Evolutionary conservation across 2,113 vertebrate genomes (phyloP), one percentile per base, ranked within the genome.

Genomic region (Heterocephalus glaber): DNA sequence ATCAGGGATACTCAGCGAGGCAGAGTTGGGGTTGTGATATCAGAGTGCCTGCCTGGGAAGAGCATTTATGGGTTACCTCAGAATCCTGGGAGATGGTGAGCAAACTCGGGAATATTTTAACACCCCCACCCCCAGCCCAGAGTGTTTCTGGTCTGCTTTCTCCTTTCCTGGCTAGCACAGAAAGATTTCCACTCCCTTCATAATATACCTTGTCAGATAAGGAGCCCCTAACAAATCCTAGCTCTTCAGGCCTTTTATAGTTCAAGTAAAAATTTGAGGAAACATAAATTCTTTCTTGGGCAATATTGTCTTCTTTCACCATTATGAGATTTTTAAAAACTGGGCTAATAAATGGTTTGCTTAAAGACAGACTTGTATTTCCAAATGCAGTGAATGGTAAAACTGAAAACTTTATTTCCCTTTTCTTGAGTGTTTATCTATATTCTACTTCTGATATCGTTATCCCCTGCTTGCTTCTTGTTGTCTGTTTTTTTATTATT

Each of bases 11-110:
- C 10, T 38, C 28, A 22, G 0, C 1, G 44, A 7, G 35, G n/a
- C 26, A 61, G 63, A 74, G 72, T 72, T 63, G 4, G 10, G 35
- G 6, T 16, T 2, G 41, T 49, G 49, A n/a, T 5, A 44, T n/a
- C 74, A 60, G 56, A 66, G 65, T 28, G 2, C 30, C 30, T 54
- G n/a, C 33, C 83, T 35, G n/a, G 56, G 47, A 83, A 66, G 52
- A 81, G 11, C 13, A 4, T 58, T 28, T 35, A 6, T 1, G 19
- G 22, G n/a, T 76, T 12, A 47, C 24, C 14, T 26, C 0, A 0
- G 79, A 63, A 58, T 9, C 14, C 14, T 13, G 60, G 38, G 16
- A 2, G 5, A 33, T 9, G 24, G 2, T 8, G 2, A 63, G n/a
- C 5, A 24, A 38, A 11, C 17, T 2, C 54, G 17, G 7, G 30